These are phyloP conservation scores for Leptothorax acervorum DNA, from an alignment of 2,888 invertebrate species.

Conservation along the genomic window DNA sequence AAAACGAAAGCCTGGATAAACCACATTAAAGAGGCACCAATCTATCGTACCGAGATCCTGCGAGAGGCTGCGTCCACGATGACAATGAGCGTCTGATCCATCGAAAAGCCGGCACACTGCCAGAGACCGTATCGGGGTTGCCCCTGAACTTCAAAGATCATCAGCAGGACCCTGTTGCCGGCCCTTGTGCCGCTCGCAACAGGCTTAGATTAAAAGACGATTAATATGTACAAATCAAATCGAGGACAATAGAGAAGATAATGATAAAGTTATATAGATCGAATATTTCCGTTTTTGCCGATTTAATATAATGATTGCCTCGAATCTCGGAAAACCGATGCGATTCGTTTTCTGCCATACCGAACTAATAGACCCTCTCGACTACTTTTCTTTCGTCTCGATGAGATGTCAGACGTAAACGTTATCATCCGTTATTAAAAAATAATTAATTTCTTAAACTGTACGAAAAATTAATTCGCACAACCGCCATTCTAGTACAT, in stretches of 20 bases:
- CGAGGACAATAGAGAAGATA: constrained; percentile 1
- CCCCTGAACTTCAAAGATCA: background rate
- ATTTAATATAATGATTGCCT: constrained; percentile 20
- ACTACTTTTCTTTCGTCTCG: background rate
- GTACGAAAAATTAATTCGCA: background rate
- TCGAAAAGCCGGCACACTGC: background rate
- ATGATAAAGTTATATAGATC: constrained; percentile 32
- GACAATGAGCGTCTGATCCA: background rate
- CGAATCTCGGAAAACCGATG: constrained; percentile 15
- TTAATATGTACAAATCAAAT: constrained; percentile 46
- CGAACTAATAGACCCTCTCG: constrained; percentile 3
- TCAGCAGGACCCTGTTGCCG: constrained; percentile 9
- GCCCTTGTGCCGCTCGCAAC: constrained; percentile 11
- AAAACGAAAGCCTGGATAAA: background rate
- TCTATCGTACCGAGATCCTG: background rate
- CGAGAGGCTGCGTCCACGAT: background rate
- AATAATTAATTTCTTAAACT: constrained; percentile 27
- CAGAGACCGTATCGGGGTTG: background rate
- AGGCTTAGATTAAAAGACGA: constrained; percentile 41
- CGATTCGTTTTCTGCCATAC: background rate
- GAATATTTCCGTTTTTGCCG: constrained; percentile 12
- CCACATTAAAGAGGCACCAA: background rate
- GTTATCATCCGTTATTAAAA: constrained; percentile 10
- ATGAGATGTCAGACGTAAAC: constrained; percentile 1
- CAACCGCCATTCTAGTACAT: background rate